Base-by-base conservation (phyloP, 2,113 vertebrate species). In the Fukomys damarensis region DNA sequence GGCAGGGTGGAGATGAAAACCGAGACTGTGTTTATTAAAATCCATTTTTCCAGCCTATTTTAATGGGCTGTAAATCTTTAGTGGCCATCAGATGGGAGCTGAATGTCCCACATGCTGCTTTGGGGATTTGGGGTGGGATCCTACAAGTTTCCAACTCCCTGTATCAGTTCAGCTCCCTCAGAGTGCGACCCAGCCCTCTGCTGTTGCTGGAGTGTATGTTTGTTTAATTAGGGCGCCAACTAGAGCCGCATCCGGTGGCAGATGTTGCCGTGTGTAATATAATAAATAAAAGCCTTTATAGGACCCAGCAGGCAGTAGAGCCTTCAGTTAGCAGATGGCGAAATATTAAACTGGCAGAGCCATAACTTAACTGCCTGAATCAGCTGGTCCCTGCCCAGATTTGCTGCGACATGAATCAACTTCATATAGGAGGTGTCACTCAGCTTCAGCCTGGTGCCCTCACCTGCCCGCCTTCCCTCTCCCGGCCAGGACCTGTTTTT, bases 201-300 rank as follows among this genome's bases (percentile, higher is more conserved):
- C 93, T 26, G 7, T 95, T 32, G 43, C 93, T 95, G 96, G 97
- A 97, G 94, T 96, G 97, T 98, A 97, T 98, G 97, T 97, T 98
- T 98, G 98, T 98, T 98, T 98, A 98, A 98, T 99, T 98, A 98
- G 98, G 96, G 94, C 86, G 83, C 96, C 65, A 95, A 98, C 97
- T 96, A 94, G 96, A 97, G 93, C 97, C 94, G 95, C 97, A 98
- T 98, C 96, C 92, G 87, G 98, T 93, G 98, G 98, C 98, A 99
- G 98, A 98, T 98, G 98, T 98, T 98, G 98, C 98, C 96, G 93
- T 98, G 98, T 98, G 98, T 98, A 99, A 98, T 98, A 97, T 97
- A 98, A 99, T 98, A 99, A 98, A 98, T 98, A 99, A 98, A 98
- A 98, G 98, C 97, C 98, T 99, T 98, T 98, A 99, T 98, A 98